A percentile compares a stretch with the other conserved stretches of the same genome.
These are phyloP conservation scores for Gallinago solitaria DNA, from an alignment of 2,797 vertebrate genomes.

Conservation along the genomic window DNA sequence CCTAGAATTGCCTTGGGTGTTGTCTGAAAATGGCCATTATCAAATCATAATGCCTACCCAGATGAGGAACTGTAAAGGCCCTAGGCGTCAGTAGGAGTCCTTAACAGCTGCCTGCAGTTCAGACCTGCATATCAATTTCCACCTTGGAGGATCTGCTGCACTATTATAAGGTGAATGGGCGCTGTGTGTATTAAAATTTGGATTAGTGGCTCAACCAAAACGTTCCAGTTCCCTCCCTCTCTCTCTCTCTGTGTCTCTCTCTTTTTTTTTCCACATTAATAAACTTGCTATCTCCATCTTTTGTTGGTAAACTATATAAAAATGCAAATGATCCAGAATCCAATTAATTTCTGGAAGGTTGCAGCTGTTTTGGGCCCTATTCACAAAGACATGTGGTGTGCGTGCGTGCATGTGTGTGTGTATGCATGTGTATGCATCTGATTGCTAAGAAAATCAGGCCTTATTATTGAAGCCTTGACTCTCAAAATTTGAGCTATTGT, in stretches of 20 bases:
- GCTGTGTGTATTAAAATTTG: slow-evolving; percentile 12
- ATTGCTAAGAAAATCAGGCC: slow-evolving; percentile 71
- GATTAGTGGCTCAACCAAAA: slow-evolving; percentile 45
- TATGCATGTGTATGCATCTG: slow-evolving; percentile 24
- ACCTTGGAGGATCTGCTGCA: slow-evolving; percentile 43
- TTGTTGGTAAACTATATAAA: slow-evolving; percentile 76
- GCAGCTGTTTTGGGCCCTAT: slow-evolving; percentile 70
- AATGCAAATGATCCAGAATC: slow-evolving; percentile 78
- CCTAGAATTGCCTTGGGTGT: slow-evolving; percentile 74
- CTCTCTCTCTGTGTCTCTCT: neutral
- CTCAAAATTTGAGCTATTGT: slow-evolving; percentile 55
- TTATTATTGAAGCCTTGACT: slow-evolving; percentile 53
- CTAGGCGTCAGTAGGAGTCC: slow-evolving; percentile 53
- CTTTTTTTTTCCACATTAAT: slow-evolving; percentile 62
- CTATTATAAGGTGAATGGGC: slow-evolving; percentile 32
- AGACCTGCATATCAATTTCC: slow-evolving; percentile 57
- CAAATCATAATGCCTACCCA: slow-evolving; percentile 68
- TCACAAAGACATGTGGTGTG: slow-evolving; percentile 63
- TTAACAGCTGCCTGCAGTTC: slow-evolving; percentile 65
- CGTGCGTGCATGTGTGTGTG: neutral
- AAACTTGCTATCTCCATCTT: slow-evolving; percentile 71
- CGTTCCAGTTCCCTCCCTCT: neutral
- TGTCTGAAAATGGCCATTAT: slow-evolving; percentile 76
- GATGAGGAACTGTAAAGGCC: slow-evolving; percentile 62
- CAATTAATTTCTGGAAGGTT: slow-evolving; percentile 76